Percentiles rank a stretch among this genome's conserved stretches.
These are phyloP conservation scores for Drosophila trichaetosa DNA, from an alignment of 2,888 invertebrate species.

Conservation along the genomic window DNA sequence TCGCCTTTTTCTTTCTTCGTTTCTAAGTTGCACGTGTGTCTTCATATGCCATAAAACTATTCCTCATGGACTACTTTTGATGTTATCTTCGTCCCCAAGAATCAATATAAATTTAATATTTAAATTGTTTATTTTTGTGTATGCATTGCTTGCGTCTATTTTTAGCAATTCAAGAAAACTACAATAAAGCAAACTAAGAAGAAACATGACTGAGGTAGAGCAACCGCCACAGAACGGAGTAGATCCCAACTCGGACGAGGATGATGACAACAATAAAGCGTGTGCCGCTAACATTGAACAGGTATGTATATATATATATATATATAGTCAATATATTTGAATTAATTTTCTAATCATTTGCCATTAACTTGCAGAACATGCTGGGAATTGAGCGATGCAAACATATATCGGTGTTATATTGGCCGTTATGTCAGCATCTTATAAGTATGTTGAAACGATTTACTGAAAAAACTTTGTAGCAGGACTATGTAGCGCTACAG, in stretches of 20 bases:
- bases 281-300: constrained; percentile 96
- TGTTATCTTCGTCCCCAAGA: background rate
- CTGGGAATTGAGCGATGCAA: constrained; percentile 99
- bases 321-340: background rate
- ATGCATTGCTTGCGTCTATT: constrained; percentile 9
- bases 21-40: no score
- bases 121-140: constrained; percentile 15
- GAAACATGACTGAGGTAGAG: constrained; percentile 89
- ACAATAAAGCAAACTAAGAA: constrained; percentile 43
- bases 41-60: no score
- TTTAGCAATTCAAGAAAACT: constrained; percentile 59
- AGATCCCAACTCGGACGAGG: constrained; percentile 88
- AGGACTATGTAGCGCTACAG: no score
- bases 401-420: constrained; percentile 76
- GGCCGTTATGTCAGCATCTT: no score
- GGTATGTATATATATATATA: constrained; percentile 83
- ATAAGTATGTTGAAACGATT: no score
- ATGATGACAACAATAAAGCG: constrained; percentile 92
- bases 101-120: constrained; percentile 16
- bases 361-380: constrained; percentile 88
- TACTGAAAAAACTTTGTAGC: no score
- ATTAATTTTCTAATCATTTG: background rate
- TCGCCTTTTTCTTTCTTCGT: no score
- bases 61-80: no score
- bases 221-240: constrained; percentile 90